Evolutionary conservation across 2,113 vertebrate genomes (phyloP).

Genomic region (Gobiocypris rarus): DNA sequence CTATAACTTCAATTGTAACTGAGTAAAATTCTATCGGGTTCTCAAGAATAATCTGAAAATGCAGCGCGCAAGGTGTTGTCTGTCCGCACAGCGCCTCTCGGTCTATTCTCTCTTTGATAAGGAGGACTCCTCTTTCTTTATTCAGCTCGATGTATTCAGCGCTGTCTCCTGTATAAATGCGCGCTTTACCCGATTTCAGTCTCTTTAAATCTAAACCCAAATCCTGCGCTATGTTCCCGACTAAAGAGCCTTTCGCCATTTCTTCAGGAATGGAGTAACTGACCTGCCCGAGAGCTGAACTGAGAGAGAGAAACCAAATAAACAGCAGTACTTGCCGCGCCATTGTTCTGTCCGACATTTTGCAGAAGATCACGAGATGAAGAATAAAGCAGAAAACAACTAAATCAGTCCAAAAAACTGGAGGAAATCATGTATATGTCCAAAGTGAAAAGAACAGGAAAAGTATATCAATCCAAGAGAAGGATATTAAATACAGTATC

Average conservation of each 20-base stretch:
- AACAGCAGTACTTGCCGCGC: slow-evolving; percentile 45
- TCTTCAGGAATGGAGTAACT: slow-evolving; percentile 58
- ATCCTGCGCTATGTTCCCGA: slow-evolving; percentile 57
- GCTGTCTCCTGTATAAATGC: slow-evolving; percentile 49
- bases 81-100: slow-evolving; percentile 54
- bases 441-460: too few species aligned
- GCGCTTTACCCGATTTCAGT: slow-evolving; percentile 48
- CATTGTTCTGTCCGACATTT: slow-evolving; percentile 41
- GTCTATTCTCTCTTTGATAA: slow-evolving; percentile 57
- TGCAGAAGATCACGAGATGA: not conserved
- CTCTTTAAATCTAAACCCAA: slow-evolving; percentile 52
- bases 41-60: slow-evolving; percentile 53
- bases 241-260: slow-evolving; percentile 53
- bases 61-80: slow-evolving; percentile 42
- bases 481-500: not conserved
- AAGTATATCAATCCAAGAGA: not conserved
- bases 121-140: slow-evolving; percentile 51
- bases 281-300: slow-evolving; percentile 42
- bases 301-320: slow-evolving; percentile 23
- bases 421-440: not conserved
- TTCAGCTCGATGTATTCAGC: slow-evolving; percentile 54
- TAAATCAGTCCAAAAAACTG: not conserved
- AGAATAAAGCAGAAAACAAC: not conserved
- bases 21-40: slow-evolving; percentile 52
- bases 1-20: slow-evolving; percentile 60